Percentiles rank a stretch among this genome's conserved stretches.
Conservation (phyloP, 2,113 vertebrate genomes). For the Stercorarius parasiticus region DNA sequence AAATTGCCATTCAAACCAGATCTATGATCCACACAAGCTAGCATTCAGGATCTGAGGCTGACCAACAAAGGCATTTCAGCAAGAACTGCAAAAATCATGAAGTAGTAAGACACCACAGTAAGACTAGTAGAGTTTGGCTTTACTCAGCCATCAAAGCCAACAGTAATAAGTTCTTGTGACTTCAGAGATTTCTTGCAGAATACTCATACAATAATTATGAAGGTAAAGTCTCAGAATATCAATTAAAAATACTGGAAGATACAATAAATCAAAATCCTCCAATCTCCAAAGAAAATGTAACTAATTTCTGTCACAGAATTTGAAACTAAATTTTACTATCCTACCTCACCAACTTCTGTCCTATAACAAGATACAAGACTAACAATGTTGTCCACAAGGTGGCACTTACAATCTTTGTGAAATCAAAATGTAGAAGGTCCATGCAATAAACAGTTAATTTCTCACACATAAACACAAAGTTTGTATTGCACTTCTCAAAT, state of each 20-base stretch:
- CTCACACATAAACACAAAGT: not conserved
- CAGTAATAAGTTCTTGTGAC: not conserved
- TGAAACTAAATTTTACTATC: not conserved
- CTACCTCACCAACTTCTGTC: not conserved
- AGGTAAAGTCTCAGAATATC: not conserved
- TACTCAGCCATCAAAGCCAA: not conserved
- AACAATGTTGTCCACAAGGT: conserved; percentile 62
- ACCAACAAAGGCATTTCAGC: not conserved
- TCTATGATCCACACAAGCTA: not conserved
- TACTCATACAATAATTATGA: not conserved
- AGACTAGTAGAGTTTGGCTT: not conserved
- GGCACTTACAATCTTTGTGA: conserved; percentile 43
- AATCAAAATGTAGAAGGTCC: not conserved
- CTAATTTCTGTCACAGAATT: not conserved
- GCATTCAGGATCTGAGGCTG: not conserved
- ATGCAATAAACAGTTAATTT: not conserved
- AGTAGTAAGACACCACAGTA: not conserved
- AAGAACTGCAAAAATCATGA: not conserved
- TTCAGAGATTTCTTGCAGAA: not conserved
- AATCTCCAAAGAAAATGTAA: not conserved
- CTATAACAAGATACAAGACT: not conserved
- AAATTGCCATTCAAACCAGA: not conserved
- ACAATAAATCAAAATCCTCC: not conserved
- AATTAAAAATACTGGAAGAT: not conserved
- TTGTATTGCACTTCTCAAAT: not conserved